These are phyloP conservation scores for Struthio camelus DNA, from an alignment of 2,113 vertebrate species.

Conservation along the genomic window DNA sequence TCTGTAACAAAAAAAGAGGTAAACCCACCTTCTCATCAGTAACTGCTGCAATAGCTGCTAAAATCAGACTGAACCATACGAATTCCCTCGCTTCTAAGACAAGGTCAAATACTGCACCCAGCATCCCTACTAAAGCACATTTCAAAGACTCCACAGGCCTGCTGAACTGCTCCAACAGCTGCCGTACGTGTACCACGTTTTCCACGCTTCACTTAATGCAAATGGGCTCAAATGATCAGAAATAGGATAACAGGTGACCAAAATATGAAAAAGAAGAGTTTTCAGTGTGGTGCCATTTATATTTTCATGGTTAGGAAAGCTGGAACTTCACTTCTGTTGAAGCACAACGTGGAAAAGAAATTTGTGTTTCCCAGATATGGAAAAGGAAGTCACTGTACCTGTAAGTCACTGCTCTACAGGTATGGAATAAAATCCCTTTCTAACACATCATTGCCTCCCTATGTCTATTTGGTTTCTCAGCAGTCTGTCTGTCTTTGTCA, in stretches of 20 bases:
- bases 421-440: background rate
- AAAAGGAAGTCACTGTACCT: no score
- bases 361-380: background rate
- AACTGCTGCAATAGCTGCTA: background rate
- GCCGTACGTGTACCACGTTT: background rate
- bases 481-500: background rate
- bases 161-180: background rate
- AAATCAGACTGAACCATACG: background rate
- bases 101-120: background rate
- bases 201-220: background rate
- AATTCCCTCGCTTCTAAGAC: background rate
- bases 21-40: fast-evolving
- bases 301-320: background rate
- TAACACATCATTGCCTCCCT: background rate
- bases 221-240: background rate
- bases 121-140: background rate
- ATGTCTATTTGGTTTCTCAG: background rate
- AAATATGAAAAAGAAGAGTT: background rate
- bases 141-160: background rate
- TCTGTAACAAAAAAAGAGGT: background rate
- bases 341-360: background rate
- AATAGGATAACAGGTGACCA: background rate
- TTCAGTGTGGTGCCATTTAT: background rate
- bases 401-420: background rate
- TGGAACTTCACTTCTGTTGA: background rate